Conservation (phyloP, 1,140 invertebrate species). For the Ceratosolen fusciceps region DNA sequence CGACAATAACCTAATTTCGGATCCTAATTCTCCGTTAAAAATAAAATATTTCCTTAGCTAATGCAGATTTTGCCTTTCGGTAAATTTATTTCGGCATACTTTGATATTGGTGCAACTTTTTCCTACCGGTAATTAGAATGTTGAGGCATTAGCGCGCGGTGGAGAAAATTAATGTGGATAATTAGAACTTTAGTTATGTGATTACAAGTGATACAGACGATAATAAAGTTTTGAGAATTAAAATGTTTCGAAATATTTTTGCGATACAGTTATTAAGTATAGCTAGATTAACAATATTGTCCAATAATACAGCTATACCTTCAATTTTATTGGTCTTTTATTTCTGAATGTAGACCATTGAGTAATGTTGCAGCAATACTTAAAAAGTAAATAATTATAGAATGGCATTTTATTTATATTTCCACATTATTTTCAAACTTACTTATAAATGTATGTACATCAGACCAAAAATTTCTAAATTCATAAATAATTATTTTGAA, state of each 20-base stretch:
- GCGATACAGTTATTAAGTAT: background rate
- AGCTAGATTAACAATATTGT: background rate
- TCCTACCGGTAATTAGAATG: background rate
- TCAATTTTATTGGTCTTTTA: background rate
- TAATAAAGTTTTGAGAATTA: background rate
- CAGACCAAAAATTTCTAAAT: no score
- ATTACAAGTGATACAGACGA: background rate
- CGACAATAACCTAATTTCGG: no score
- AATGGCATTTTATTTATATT: no score
- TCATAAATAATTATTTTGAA: no score
- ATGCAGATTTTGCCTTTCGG: background rate
- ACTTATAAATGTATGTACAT: no score
- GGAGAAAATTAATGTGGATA: background rate
- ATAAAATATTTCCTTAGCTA: background rate
- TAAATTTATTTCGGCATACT: no score
- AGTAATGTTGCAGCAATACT: background rate
- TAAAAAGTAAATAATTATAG: no score
- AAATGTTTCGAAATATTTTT: background rate
- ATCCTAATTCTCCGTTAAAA: no score
- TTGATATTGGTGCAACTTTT: background rate
- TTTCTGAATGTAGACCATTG: background rate
- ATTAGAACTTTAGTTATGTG: background rate
- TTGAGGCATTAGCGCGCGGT: background rate
- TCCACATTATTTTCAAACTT: no score
- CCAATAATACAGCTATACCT: background rate